Base-by-base conservation (phyloP, 2,888 invertebrate species). In the Cinara cedri region DNA sequence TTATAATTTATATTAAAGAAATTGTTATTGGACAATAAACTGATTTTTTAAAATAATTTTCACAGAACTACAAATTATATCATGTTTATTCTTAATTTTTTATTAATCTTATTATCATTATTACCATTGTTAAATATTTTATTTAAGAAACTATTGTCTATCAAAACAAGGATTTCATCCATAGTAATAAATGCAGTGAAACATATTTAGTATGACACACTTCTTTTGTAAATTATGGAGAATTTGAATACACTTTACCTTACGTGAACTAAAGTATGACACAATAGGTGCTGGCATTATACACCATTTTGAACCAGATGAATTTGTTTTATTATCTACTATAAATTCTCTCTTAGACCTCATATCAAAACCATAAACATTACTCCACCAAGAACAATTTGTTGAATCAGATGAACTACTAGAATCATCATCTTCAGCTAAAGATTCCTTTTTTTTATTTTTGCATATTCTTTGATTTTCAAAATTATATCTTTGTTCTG, bases 301-400 rank as follows among this genome's bases (percentile, higher is more conserved):
- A 9, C n/a, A 76, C 10, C 42, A 16, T 9, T 42, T 10, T 10
- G n/a, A 19, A 1, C 24, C n/a, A n/a, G 42, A n/a, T 13, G 1
- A 16, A 11, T 55, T n/a, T 54, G 14, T 57, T 19, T 49, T 14
- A 54, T 21, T n/a, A 14, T 65, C 44, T 24, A 75, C n/a, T n/a
- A 54, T 11, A 54, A 54, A 21, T 13, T 60, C 19, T 42, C 46
- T 14, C 2, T 68, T 24, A 2, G 70, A 57, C 6, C 51, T 16
- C 70, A 78, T 70, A 60, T 78, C 68, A 68, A 78, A 78, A 14
- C 78, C 78, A 60, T 78, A 78, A 34, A 78, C 78, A 70, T 78
- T 2, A 16, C 19, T 34, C 78, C 78, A 78, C 68, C 63, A 65
- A 10, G 75, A 66, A 55, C 51, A 66, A 14, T 13, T 42, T 54